These are phyloP conservation scores for Drosophila paranaensis DNA, from an alignment of 2,888 invertebrate species.

Conservation along the genomic window DNA sequence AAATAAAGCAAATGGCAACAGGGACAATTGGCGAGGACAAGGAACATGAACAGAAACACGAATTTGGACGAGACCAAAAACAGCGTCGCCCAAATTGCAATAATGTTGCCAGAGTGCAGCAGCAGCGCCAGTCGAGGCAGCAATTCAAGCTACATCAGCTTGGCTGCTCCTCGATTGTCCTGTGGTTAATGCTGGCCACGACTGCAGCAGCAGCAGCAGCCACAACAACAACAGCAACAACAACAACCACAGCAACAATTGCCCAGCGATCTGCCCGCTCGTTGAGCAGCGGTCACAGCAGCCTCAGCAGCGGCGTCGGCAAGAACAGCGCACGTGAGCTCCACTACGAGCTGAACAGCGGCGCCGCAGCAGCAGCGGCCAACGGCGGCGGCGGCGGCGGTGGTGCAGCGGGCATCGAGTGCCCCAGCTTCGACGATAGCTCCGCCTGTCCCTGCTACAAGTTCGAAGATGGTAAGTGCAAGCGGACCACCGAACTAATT, in stretches of 20 bases:
- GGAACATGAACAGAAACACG: slow-evolving; percentile 66
- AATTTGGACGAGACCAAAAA: slow-evolving; percentile 53
- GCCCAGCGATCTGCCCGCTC: slow-evolving; percentile 52
- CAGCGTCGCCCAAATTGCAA: slow-evolving; percentile 66
- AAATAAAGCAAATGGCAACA: slow-evolving; percentile 72
- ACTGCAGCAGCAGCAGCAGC: slow-evolving; percentile 38
- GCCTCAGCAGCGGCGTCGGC: slow-evolving; percentile 22
- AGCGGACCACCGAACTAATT: slow-evolving; percentile 49
- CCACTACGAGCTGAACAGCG: slow-evolving; percentile 47
- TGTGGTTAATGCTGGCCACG: slow-evolving; percentile 60
- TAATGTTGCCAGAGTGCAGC: slow-evolving; percentile 61
- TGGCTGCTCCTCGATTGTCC: slow-evolving; percentile 78
- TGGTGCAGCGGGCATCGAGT: slow-evolving; percentile 85
- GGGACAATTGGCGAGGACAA: slow-evolving; percentile 67
- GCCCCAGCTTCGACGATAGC: slow-evolving; percentile 91
- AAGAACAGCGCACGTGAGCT: slow-evolving; percentile 49
- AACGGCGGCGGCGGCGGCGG: slow-evolving; percentile 41
- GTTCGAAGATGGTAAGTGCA: slow-evolving; percentile 91
- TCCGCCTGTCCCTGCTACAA: slow-evolving; percentile 96
- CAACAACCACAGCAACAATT: slow-evolving; percentile 22
- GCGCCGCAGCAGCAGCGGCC: slow-evolving; percentile 9
- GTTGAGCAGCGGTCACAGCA: slow-evolving; percentile 36
- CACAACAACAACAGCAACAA: slow-evolving; percentile 24
- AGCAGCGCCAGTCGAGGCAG: slow-evolving; percentile 9
- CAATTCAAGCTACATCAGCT: slow-evolving; percentile 60